phyloP scores from a whole-genome alignment of 2,113 vertebrate genomes.

The Beaufortia kweichowensis region DNA sequence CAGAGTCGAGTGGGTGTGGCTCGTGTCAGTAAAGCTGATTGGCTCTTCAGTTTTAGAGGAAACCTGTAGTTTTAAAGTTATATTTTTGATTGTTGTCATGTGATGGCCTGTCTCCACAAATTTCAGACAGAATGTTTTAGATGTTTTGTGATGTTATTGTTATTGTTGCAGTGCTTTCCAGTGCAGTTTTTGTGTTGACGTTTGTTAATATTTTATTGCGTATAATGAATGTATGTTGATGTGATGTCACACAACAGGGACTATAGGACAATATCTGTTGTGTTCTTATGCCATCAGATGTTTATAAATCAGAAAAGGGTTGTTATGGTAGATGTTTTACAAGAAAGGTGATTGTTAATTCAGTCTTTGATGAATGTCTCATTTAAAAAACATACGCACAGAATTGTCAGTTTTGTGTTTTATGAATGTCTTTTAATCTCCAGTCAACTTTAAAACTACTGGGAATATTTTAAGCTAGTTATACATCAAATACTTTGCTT shows the following conservation, averaged over 20 bases:
- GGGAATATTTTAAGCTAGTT: constrained; percentile 9
- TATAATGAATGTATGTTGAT: neutral
- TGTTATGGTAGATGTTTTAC: neutral
- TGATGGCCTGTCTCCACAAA: neutral
- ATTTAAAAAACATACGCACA: neutral
- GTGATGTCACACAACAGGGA: neutral
- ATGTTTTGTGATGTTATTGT: neutral
- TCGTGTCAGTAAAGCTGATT: neutral
- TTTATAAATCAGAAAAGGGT: neutral
- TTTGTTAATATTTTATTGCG: neutral
- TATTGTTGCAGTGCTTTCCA: neutral
- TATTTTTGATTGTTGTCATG: neutral
- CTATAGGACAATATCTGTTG: neutral
- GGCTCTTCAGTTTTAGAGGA: neutral
- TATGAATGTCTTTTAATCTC: neutral
- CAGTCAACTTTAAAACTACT: neutral
- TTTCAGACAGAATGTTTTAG: neutral
- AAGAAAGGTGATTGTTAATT: neutral
- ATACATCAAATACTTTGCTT: neutral
- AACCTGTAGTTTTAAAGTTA: no score
- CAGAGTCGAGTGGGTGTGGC: neutral
- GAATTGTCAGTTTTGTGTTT: neutral
- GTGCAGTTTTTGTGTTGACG: neutral
- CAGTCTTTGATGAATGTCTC: neutral
- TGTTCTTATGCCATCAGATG: neutral